Conservation (phyloP, 2,797 vertebrate species). For the Momotus momota region DNA sequence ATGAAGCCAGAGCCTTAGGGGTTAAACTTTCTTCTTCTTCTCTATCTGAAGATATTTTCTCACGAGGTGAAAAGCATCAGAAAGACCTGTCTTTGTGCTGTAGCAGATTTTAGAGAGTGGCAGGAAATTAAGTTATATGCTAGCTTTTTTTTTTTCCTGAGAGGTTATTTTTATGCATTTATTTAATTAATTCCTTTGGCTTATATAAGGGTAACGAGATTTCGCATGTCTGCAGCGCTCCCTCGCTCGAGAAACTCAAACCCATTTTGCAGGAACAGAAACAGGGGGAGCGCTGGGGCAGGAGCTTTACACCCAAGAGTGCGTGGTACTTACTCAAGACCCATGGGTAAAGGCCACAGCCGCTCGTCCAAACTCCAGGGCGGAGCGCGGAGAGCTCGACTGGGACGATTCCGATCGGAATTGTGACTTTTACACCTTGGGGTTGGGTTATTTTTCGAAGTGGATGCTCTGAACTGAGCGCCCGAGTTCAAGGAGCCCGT, state of each 20-base stretch:
- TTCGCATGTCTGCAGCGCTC: background rate
- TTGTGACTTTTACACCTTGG: accelerated
- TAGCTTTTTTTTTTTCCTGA: background rate
- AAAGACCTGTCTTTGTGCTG: background rate
- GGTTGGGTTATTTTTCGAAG: background rate
- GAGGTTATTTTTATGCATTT: constrained; percentile 64
- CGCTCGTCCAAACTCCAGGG: background rate
- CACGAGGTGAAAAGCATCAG: background rate
- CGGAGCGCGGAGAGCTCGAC: background rate
- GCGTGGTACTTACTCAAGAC: accelerated
- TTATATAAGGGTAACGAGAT: constrained; percentile 30
- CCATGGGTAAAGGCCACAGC: background rate
- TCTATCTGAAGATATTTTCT: background rate
- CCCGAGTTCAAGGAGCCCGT: accelerated
- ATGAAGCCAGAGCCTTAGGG: background rate
- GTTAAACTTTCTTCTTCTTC: background rate
- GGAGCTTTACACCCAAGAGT: background rate
- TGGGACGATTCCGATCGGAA: accelerated
- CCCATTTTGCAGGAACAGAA: background rate
- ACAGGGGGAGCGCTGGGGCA: too few species aligned
- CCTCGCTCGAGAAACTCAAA: background rate
- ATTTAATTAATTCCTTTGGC: constrained; percentile 59
- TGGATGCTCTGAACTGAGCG: background rate
- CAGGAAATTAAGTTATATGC: constrained; percentile 52
- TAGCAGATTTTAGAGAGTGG: background rate